Conservation (phyloP, 1,140 invertebrate species). For the Teleopsis dalmanni region DNA sequence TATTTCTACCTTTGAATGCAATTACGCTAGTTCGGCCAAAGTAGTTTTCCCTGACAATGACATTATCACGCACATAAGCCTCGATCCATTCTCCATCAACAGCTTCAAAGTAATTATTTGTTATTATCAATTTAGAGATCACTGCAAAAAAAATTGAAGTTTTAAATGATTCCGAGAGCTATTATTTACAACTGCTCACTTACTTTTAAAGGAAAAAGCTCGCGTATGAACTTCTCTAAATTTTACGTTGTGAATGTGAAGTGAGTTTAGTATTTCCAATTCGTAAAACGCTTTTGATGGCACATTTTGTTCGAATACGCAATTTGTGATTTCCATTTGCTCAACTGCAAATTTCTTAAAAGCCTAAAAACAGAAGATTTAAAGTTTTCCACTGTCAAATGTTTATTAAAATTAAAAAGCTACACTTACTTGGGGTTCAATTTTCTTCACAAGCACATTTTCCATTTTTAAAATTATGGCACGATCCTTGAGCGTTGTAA, state of each 20-base stretch:
- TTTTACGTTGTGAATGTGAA: slow-evolving; percentile 56
- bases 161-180: no score
- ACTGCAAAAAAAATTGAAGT: slow-evolving; percentile 14
- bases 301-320: slow-evolving; percentile 46
- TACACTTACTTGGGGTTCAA: slow-evolving; percentile 54
- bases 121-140: slow-evolving; percentile 31
- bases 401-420: background rate
- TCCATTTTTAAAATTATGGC: slow-evolving; percentile 36
- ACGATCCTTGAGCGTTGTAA: slow-evolving; percentile 52
- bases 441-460: slow-evolving; percentile 45
- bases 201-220: slow-evolving; percentile 50
- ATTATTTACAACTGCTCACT: slow-evolving; percentile 11
- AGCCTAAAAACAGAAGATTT: slow-evolving; percentile 34
- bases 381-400: no score
- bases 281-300: slow-evolving; percentile 67
- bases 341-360: slow-evolving; percentile 70
- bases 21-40: slow-evolving; percentile 34
- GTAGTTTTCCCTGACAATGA: slow-evolving; percentile 27
- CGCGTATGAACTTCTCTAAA: slow-evolving; percentile 48
- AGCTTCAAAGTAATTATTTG: slow-evolving; percentile 27
- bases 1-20: slow-evolving; percentile 25
- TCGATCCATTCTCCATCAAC: slow-evolving; percentile 37
- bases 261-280: slow-evolving; percentile 57
- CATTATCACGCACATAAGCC: slow-evolving; percentile 26
- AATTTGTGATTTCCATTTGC: slow-evolving; percentile 52